phyloP scores from a whole-genome alignment of 2,113 vertebrate genomes.

The Thunnus maccoyii region DNA sequence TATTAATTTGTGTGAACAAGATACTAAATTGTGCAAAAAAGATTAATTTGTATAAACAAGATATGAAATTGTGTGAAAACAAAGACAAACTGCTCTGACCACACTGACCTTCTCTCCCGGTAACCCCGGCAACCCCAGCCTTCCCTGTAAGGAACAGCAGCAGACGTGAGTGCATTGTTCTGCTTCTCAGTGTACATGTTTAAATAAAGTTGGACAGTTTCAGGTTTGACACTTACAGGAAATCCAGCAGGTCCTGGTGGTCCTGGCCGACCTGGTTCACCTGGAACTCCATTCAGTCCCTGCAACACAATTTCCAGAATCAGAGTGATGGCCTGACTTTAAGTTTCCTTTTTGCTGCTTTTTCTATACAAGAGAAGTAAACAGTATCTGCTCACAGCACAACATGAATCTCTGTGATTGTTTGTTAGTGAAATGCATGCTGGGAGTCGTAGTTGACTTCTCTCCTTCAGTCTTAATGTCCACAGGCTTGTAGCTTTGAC shows the following conservation, averaged over 20 bases:
- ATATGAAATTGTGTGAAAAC: no score
- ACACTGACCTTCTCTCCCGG: conserved; percentile 79
- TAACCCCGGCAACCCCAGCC: conserved; percentile 59
- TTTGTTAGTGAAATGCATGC: no score
- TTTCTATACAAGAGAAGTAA: no score
- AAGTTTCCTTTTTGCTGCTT: no score
- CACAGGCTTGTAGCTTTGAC: no score
- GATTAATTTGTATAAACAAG: no score
- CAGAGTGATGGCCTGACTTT: neutral
- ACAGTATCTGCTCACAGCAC: neutral
- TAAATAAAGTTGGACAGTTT: neutral
- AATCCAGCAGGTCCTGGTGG: conserved; percentile 60
- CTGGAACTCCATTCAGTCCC: conserved; percentile 64
- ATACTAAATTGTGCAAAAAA: no score
- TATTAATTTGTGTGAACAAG: no score
- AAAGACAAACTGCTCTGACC: no score
- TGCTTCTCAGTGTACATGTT: neutral
- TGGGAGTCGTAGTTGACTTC: no score
- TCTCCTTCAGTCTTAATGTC: no score
- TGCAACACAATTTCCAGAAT: conserved; percentile 44
- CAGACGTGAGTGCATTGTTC: neutral
- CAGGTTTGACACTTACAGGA: conserved; percentile 46
- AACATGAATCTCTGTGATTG: no score
- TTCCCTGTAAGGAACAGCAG: conserved; percentile 59
- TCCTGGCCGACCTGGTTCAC: conserved; percentile 64